phyloP scores from a whole-genome alignment of 2,888 invertebrate genomes.

The Idaea dimidiata region DNA sequence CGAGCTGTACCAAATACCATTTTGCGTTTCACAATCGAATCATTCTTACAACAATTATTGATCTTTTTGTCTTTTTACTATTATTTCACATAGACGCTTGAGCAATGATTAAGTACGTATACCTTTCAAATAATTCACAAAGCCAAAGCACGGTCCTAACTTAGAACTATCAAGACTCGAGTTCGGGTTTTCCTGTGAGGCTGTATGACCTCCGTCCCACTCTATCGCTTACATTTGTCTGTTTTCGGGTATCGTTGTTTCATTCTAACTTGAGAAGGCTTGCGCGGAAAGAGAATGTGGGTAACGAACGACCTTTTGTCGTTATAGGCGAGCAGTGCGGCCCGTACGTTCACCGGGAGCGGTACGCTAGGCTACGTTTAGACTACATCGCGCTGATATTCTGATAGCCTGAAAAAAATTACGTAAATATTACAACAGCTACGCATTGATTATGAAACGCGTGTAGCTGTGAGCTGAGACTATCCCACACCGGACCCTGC shows the following conservation, averaged over 20 bases:
- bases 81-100: slow-evolving; percentile 60
- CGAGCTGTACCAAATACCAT: slow-evolving; percentile 23
- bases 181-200: slow-evolving; percentile 76
- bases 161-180: slow-evolving; percentile 76
- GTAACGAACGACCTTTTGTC: slow-evolving; percentile 80
- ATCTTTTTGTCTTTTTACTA: slow-evolving; percentile 57
- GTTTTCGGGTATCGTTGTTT: slow-evolving; percentile 49
- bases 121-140: slow-evolving; percentile 76
- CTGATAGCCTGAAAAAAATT: slow-evolving; percentile 75
- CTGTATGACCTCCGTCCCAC: slow-evolving; percentile 54
- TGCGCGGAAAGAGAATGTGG: slow-evolving; percentile 81
- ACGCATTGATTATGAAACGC: slow-evolving; percentile 71
- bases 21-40: slow-evolving; percentile 40
- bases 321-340: slow-evolving; percentile 78
- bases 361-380: slow-evolving; percentile 46
- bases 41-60: slow-evolving; percentile 49
- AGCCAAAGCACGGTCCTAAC: slow-evolving; percentile 72
- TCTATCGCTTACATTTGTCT: slow-evolving; percentile 36
- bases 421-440: slow-evolving; percentile 79
- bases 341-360: slow-evolving; percentile 71
- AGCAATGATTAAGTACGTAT: slow-evolving; percentile 54
- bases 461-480: slow-evolving; percentile 49
- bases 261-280: slow-evolving; percentile 74
- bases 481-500: slow-evolving; percentile 6
- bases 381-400: slow-evolving; percentile 57